Evolutionary conservation across 1,140 invertebrate genomes (phyloP).

Genomic region (Macrotrachela quadricornifera): DNA sequence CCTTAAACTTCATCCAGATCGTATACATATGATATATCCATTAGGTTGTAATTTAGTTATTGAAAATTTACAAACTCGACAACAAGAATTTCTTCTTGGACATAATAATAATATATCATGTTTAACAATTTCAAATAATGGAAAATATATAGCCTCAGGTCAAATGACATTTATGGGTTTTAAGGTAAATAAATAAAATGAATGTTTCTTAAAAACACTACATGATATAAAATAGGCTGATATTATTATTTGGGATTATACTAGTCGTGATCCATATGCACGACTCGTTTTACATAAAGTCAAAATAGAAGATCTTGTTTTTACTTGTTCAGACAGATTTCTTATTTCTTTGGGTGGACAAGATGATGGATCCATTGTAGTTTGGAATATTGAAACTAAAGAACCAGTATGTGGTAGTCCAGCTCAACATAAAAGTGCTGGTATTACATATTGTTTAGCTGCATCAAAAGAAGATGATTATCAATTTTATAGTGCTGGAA

Average conservation of each 20-base stretch:
- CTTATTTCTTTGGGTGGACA: conserved; percentile 64
- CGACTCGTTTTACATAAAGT: conserved; percentile 61
- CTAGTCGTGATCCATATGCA: conserved; percentile 36
- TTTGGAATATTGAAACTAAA: conserved; percentile 25
- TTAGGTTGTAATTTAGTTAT: conserved; percentile 61
- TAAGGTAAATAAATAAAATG: conserved; percentile 36
- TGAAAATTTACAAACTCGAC: conserved; percentile 45
- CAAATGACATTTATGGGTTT: conserved; percentile 72
- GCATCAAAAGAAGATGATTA: conserved; percentile 23
- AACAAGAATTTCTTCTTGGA: conserved; percentile 53
- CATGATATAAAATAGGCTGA: conserved; percentile 35
- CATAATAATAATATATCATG: conserved; percentile 62
- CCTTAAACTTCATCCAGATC: conserved; percentile 51
- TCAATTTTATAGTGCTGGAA: conserved; percentile 30
- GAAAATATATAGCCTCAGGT: conserved; percentile 59
- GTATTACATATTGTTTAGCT: conserved; percentile 22
- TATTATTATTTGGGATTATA: conserved; percentile 65
- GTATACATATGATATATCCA: conserved; percentile 52
- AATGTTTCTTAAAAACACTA: neutral
- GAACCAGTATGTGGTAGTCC: conserved; percentile 29
- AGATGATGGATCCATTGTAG: conserved; percentile 47
- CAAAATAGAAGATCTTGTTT: conserved; percentile 54
- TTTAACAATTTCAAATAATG: conserved; percentile 50
- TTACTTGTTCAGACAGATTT: conserved; percentile 54
- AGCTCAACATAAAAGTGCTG: conserved; percentile 28